Evolutionary conservation across 2,888 invertebrate genomes (phyloP), one percentile per base, ranked within the genome.

Genomic region (Papilio protenor): DNA sequence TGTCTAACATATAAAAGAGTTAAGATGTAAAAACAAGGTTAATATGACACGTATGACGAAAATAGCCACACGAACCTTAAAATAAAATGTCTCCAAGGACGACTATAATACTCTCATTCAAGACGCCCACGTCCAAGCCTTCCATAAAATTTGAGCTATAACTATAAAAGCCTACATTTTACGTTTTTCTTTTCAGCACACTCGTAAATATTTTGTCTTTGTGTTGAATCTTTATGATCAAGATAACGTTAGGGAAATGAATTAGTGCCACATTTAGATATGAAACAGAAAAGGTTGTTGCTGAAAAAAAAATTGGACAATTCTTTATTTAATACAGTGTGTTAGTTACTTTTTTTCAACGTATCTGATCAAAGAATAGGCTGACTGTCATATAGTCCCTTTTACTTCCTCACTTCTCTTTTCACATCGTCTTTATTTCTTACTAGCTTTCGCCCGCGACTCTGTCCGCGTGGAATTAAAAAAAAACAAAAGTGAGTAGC

Each of bases 141-240:
- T 71, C 75, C 74, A 78, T 78, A 78, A 78, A 78, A 75, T 78
- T 78, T 78, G 23, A 61, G 75, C 71, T 71, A 71, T 78, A 78
- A 78, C 71, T 71, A 71, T 78, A 78, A 78, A 73, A 72, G 61
- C 72, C 76, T 76, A 72, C 76, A 74, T 73, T 73, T 73, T 73
- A 73, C 74, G 74, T n/a, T 74, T 74, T 47, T 49, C 73, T 74
- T 74, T 74, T 74, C 74, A 74, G 75, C 61, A 23, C 27, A 72
- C 75, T 64, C 78, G 71, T 75, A 78, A 78, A 75, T 78, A 78
- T 75, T 78, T 71, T 75, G 77, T 78, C 71, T 78, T 77, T 78
- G 74, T 78, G 64, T 47, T 18, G 21, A 57, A 27, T 21, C 69
- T 75, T 78, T 75, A 78, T 75, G 71, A 59, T 70, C 61, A 61